Evolutionary conservation across 1,140 invertebrate genomes (phyloP), one percentile per base, ranked within the genome.

Genomic region (Tribolium castaneum): DNA sequence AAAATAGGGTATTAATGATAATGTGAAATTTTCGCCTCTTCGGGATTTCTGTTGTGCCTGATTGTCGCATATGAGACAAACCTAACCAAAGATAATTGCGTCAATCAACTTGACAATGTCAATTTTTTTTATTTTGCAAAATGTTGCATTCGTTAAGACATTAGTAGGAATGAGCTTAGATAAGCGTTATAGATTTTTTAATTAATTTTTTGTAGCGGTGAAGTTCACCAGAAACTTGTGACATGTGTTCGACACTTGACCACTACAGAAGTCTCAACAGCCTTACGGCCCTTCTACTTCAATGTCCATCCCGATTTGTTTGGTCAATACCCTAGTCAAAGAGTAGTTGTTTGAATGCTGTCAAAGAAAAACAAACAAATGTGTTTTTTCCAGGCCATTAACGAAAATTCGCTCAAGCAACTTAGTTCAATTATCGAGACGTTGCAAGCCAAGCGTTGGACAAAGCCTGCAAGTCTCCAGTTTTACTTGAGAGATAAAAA

Each of bases 221-320:
- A 59, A 30, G 30, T 66, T 1, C 59, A 66, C n/a, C 56, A 62
- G 9, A 66, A 22, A 14, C 34, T 66, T 3, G n/a, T 74, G 5
- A 76, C 30, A 30, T 76, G 72, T 54, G 9, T 75, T 6, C 54
- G 83, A 35, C 72, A 83, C 49, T 82, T 93, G 6, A 92, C 91
- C 66, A 90, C 92, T n/a, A 92, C 92, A 19, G 94, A 97, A 89
- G 90, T 97, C n/a, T 93, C 95, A 3, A 93, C 95, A 12, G 97
- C 96, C 0, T 87, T 99, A 10, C 89, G 96, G 78, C 97, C 97
- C 1, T 98, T 99, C 86, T 98, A 97, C 87, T 98, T 98, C 87
- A 93, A 93, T 56, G 97, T 98, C 14, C 97, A 99, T 90, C 97
- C 97, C 10, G 97, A 99, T 88, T 88, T 98, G 39, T 98, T 98